These are phyloP conservation scores for Palythoa grandiflora DNA, from an alignment of 92 coral and sea anemone genomes.

Conservation along the genomic window DNA sequence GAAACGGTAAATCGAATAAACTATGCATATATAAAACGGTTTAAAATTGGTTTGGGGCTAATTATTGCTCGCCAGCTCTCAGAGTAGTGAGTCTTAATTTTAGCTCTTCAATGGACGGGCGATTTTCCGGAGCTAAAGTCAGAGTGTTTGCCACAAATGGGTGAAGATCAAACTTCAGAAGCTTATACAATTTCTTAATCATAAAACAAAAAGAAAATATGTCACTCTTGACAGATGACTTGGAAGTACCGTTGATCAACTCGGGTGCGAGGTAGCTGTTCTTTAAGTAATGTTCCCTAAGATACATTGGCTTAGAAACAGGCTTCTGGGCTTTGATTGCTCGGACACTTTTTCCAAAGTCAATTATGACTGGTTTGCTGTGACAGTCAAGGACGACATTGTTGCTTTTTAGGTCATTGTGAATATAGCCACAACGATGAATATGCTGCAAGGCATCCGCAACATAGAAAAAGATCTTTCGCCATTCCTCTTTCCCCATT, in stretches of 20 bases:
- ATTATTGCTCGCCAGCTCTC: neutral
- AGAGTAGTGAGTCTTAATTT: neutral
- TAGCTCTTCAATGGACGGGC: neutral
- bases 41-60: neutral
- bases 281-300: neutral
- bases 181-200: conserved; percentile 19
- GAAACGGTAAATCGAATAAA: too few species aligned
- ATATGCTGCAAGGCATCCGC: conserved; percentile 5
- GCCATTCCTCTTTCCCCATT: neutral
- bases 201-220: conserved; percentile 38
- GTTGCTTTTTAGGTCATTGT: conserved; percentile 9
- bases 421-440: neutral
- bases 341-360: conserved; percentile 20
- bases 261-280: conserved; percentile 46
- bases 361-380: neutral
- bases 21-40: neutral
- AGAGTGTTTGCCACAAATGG: neutral
- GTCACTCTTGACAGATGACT: conserved; percentile 34
- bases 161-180: neutral
- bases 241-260: conserved; percentile 32
- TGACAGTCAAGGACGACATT: neutral
- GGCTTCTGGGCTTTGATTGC: conserved; percentile 9
- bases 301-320: neutral
- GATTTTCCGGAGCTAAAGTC: conserved; percentile 4
- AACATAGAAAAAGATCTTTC: neutral